Evolutionary conservation across 2,113 vertebrate genomes (phyloP).

Genomic region (Etheostoma spectabile): DNA sequence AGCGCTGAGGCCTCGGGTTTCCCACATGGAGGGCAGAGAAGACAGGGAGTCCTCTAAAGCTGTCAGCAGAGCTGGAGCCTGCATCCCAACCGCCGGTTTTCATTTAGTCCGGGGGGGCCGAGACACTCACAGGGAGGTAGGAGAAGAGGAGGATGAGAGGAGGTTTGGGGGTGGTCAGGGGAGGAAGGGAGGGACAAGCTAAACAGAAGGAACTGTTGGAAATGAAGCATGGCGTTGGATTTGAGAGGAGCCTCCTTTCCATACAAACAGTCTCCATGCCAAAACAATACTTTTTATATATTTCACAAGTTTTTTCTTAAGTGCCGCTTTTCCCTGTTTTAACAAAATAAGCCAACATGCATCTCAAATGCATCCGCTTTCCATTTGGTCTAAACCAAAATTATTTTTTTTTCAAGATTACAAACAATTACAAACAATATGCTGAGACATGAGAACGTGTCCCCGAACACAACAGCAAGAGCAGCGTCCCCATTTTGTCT

Average conservation of each 20-base stretch:
- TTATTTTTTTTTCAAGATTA: too few relatives aligned
- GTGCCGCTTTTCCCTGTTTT: too few relatives aligned
- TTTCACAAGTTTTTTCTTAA: not conserved
- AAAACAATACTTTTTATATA: not conserved
- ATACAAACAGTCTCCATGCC: not conserved
- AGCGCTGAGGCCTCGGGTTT: slow-evolving; percentile 52
- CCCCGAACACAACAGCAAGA: too few relatives aligned
- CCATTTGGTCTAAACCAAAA: too few relatives aligned
- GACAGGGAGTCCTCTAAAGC: slow-evolving; percentile 49
- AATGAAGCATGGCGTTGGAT: not conserved
- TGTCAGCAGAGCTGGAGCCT: slow-evolving; percentile 46
- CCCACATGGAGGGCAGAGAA: slow-evolving; percentile 45
- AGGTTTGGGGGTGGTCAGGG: slow-evolving; percentile 4
- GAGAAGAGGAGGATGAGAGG: not conserved
- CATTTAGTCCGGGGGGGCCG: slow-evolving; percentile 45
- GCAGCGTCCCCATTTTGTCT: too few relatives aligned
- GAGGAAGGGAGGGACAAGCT: not conserved
- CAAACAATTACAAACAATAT: too few relatives aligned
- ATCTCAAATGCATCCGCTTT: too few relatives aligned
- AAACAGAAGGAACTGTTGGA: not conserved
- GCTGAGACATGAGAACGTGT: too few relatives aligned
- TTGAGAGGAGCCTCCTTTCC: not conserved
- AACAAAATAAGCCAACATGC: too few relatives aligned
- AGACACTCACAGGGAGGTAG: not conserved
- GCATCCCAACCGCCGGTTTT: slow-evolving; percentile 32